phyloP scores from a whole-genome alignment of 2,113 vertebrate genomes.

The Gadus chalcogrammus region DNA sequence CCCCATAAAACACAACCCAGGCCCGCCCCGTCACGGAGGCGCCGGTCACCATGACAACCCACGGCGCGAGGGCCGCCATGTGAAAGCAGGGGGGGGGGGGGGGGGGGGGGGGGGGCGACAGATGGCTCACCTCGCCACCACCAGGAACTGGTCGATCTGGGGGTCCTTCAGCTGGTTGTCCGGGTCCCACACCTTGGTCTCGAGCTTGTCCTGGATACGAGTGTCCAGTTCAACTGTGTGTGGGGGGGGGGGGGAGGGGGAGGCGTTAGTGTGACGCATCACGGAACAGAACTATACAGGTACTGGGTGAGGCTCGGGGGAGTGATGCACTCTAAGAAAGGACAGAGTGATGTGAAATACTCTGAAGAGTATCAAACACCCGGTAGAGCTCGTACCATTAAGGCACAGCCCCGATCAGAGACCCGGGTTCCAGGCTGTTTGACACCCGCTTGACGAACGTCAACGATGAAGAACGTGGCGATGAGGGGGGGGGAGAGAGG shows the following conservation, averaged over 20 bases:
- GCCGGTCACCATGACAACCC: constrained; percentile 42
- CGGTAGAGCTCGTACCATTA: no score
- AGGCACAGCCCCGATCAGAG: no score
- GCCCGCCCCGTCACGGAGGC: constrained; percentile 9
- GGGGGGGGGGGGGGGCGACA: constrained; percentile 6
- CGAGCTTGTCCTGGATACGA: constrained; percentile 88
- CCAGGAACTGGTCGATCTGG: constrained; percentile 94
- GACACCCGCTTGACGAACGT: no score
- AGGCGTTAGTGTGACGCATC: background rate
- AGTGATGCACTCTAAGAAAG: no score
- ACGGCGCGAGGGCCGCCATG: constrained; percentile 23
- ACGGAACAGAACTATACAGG: background rate
- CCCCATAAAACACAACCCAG: background rate
- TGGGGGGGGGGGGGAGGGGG: background rate
- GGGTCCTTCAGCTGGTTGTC: constrained; percentile 90
- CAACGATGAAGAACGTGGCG: no score
- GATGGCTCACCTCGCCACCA: constrained; percentile 84
- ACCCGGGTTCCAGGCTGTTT: no score
- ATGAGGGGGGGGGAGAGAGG: no score
- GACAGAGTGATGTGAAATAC: no score
- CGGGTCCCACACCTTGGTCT: constrained; percentile 92
- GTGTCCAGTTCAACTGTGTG: constrained; percentile 78
- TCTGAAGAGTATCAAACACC: no score
- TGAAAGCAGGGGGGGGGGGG: background rate
- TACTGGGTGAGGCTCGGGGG: no score